Conservation (phyloP, 2,113 vertebrate species). For the Leptobrachium ailaonicum region DNA sequence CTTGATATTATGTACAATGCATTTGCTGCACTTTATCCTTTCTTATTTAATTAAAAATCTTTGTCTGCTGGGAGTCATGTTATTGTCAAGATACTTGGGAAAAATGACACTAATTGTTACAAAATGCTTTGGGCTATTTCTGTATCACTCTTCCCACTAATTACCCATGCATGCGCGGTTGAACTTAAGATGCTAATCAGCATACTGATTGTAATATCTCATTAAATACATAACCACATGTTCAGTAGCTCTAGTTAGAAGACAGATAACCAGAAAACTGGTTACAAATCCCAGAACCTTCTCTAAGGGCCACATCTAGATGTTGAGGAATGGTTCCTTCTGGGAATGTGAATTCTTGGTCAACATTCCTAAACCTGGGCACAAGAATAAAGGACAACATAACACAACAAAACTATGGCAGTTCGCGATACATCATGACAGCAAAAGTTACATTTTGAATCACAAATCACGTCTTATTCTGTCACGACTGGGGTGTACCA, state of each 20-base stretch:
- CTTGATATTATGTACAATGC: neutral
- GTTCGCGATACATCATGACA: too few species aligned
- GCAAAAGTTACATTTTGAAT: too few species aligned
- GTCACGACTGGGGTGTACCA: too few species aligned
- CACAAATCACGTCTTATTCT: too few species aligned
- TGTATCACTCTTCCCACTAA: neutral
- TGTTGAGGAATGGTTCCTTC: too few species aligned
- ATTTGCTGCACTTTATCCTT: neutral
- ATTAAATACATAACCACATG: neutral
- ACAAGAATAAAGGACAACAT: too few species aligned
- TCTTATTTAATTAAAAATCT: slow-evolving; percentile 1
- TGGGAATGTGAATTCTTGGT: too few species aligned
- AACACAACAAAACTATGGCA: too few species aligned
- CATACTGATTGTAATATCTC: neutral
- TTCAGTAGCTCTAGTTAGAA: neutral
- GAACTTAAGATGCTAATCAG: neutral
- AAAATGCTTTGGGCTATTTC: neutral
- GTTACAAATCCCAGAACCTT: too few species aligned
- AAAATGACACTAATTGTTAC: neutral
- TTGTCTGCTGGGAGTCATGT: neutral
- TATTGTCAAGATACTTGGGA: neutral
- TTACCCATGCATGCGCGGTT: neutral
- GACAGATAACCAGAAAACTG: neutral
- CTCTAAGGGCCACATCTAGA: too few species aligned
- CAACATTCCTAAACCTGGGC: too few species aligned